Evolutionary conservation across 2,113 vertebrate genomes (phyloP), one percentile per base, ranked within the genome.

Genomic region (Stigmatopora argus): DNA sequence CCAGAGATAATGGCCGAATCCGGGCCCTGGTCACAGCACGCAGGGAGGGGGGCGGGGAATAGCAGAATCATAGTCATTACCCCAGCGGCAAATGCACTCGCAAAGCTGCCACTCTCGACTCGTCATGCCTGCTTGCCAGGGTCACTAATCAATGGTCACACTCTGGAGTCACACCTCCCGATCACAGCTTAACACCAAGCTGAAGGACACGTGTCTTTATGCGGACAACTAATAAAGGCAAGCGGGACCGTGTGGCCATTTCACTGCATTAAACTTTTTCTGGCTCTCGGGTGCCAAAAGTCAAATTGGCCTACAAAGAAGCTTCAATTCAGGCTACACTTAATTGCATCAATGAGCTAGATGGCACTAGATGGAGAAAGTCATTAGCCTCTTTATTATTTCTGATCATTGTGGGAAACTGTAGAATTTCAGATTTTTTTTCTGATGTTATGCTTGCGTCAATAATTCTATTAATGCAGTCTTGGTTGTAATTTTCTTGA

Each of bases 1-100:
- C 72, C 84, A 78, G 85, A 89, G 88, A 87, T 92, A 92, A 92
- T 92, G 85, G 88, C 85, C 87, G 88, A 91, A 91, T 91, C 86
- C 78, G 86, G 82, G 88, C 82, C 86, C 88, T 85, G 86, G 90
- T 91, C 91, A 92, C 90, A 90, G 83, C 85, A 64, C 82, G 73
- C 68, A 65, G 79, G 83, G 84, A 86, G 80, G 86, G 78, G 84
- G 77, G 81, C 78, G 70, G 73, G 73, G 80, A 83, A 83, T 73
- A 74, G 83, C 81, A 82, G 89, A 90, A 90, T 87, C 85, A 83
- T 81, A 84, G 83, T 89, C 88, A 91, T 91, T 92, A 90, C 87
- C 75, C 62, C 84, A 80, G 77, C 83, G 68, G 84, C 86, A 90
- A 88, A 91, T 84, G 89, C 79, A 83, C 86, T 85, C 85, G 76